Evolutionary conservation across 2,797 vertebrate genomes (phyloP), one percentile per base, ranked within the genome.

Genomic region (Crenuchus spilurus): DNA sequence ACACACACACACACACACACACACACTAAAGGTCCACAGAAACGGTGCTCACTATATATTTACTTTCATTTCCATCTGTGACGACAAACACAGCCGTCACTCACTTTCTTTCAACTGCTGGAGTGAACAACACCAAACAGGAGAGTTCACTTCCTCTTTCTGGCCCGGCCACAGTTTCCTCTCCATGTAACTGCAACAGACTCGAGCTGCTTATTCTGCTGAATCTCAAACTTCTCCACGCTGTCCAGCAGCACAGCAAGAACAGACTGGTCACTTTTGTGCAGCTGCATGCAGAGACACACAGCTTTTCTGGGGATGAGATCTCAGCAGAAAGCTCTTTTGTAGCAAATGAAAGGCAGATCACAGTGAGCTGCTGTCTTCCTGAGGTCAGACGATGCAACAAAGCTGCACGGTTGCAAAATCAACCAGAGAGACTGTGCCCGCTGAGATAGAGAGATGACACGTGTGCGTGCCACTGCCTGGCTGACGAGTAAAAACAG

Each of bases 81-180:
- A 68, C 14, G 26, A 28, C 42, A 70, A 70, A 2, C 11, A 39
- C 20, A 31, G 42, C n/a, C 42, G 2, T 16, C 35, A 35, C 51
- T 51, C 13, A 35, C 31, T 13, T 16, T 64, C 63, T 68, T 72
- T 46, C 57, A 11, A 58, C 72, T 5, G 13, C 39, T 30, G 42
- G 41, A 57, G 31, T 30, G 62, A 76, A 74, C 35, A 74, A 71
- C 63, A 65, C 55, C 1, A 28, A 73, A 66, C 67, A 70, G 30
- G 57, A 68, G 55, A 72, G 73, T 63, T 49, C 57, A 72, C 80
- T 82, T 86, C 83, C 80, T 79, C 77, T 85, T 86, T 80, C 51
- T 75, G 65, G 24, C 55, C 58, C 31, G 11, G 70, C 83, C 82
- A 76, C 83, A 83, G 61, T 78, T 86, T 85, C 85, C 83, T 84